A percentile compares a stretch with the other conserved stretches of the same genome.
Evolutionary conservation across 2,888 invertebrate species (phyloP).

Genomic region (Melikaiella ostensackeni): DNA sequence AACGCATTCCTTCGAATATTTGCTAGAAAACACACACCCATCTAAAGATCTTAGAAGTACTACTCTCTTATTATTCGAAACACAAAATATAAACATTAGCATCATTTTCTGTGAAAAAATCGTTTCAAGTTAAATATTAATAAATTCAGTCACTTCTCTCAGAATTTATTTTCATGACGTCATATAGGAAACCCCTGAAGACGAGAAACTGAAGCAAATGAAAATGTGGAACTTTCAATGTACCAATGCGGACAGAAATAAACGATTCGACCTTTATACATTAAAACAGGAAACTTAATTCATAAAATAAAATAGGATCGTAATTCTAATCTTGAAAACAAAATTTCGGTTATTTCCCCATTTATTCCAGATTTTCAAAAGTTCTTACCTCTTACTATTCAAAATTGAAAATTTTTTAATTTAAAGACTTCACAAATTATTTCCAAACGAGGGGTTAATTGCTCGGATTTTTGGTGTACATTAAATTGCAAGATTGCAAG

Average conservation of each 20-base stretch:
- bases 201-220: not conserved
- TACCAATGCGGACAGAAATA: not conserved
- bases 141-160: not conserved
- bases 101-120: not conserved
- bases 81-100: not conserved
- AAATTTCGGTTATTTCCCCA: no score
- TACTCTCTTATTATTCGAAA: not conserved
- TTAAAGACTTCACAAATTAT: no score
- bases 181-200: not conserved
- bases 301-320: no score
- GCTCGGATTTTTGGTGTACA: no score
- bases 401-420: no score
- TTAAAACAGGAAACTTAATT: no score
- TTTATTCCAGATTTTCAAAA: no score
- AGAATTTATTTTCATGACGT: not conserved
- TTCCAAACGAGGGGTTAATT: no score
- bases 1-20: constrained; percentile 21
- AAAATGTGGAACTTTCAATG: not conserved
- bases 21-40: constrained; percentile 7
- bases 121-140: not conserved
- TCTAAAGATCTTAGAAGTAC: not conserved
- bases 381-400: no score
- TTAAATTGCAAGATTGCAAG: no score
- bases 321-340: no score
- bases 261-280: no score